Base-by-base conservation (phyloP, 2,888 invertebrate genomes). In the Amblyteles armatorius region DNA sequence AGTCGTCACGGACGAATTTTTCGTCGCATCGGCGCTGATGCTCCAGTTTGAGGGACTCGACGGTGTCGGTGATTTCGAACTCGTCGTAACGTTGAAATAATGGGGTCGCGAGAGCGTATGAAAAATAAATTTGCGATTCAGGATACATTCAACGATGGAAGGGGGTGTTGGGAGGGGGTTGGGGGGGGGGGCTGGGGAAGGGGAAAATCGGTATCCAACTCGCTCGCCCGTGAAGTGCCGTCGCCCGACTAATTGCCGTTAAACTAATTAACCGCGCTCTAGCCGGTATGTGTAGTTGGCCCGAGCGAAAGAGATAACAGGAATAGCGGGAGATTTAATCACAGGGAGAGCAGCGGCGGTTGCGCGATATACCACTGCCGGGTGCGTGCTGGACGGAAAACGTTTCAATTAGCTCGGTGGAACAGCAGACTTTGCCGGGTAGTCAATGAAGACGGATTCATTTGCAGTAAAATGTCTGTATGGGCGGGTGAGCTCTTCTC, bases 21-120 rank as follows among this genome's bases (percentile, higher is more conserved):
- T 68, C 22, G 57, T 82, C 55, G 79, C 68, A 77, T 82, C 78
- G 78, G n/a, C 22, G 40, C 65, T 50, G 74, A 60, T 55, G 33
- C n/a, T 57, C 22, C 11, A 69, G 19, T 69, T 6, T 69, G 48
- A 19, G 22, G 26, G 13, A 26, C 57, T 26, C 60, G 16, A 6
- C 60, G 60, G 44, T 44, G 44, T 44, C 60, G 60, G 26, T 16
- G 67, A 77, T 60, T 73, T 48, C 73, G 36, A 60, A 48, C 26
- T n/a, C 60, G 19, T 29, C n/a, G 19, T n/a, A 63, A 63, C 68
- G 48, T 68, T n/a, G 68, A 57, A 68, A 57, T 73, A 80, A 80
- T 68, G 52, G 74, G 57, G 36, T 57, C 57, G 33, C 68, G 68
- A n/a, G 36, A 50, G 29, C 40, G 48, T 63, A 63, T 74, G 29